A percentile compares a stretch with the other conserved stretches of the same genome.
These are phyloP conservation scores for Zygaena filipendulae DNA, from an alignment of 2,888 invertebrate genomes.

Conservation along the genomic window DNA sequence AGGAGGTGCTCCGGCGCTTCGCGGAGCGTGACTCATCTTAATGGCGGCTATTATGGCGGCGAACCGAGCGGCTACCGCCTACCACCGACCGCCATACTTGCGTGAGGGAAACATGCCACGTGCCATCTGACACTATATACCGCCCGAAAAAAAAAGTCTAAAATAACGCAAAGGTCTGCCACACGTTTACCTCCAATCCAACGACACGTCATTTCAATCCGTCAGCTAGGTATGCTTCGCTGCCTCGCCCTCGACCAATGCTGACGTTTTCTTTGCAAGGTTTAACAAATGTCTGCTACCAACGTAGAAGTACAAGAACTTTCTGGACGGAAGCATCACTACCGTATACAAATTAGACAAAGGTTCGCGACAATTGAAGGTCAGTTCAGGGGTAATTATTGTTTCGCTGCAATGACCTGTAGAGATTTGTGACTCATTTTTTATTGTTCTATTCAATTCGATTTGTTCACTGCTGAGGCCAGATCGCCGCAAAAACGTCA, in stretches of 20 bases:
- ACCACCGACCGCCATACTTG: too few species aligned
- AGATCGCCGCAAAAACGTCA: slow-evolving; percentile 33
- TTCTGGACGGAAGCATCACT: slow-evolving; percentile 25
- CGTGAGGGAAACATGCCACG: slow-evolving; percentile 40
- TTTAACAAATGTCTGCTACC: background rate
- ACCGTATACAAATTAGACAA: slow-evolving; percentile 18
- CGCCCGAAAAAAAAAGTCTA: slow-evolving; percentile 18
- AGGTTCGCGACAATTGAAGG: slow-evolving; percentile 39
- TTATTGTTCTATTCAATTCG: too few species aligned
- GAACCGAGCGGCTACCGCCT: slow-evolving; percentile 31
- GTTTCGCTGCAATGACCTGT: slow-evolving; percentile 36
- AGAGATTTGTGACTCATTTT: slow-evolving; percentile 21
- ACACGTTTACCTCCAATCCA: too few species aligned
- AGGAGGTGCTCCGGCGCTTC: slow-evolving; percentile 47
- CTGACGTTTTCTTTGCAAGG: slow-evolving; percentile 13
- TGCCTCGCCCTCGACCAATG: slow-evolving; percentile 18
- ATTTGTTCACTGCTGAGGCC: slow-evolving; percentile 42
- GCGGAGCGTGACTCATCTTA: slow-evolving; percentile 65
- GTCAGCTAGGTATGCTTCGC: slow-evolving; percentile 19
- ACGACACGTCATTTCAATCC: too few species aligned
- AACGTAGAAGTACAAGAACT: slow-evolving; percentile 14
- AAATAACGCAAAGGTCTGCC: slow-evolving; percentile 17
- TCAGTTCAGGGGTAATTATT: slow-evolving; percentile 29
- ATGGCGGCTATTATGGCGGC: slow-evolving; percentile 54
- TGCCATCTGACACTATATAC: slow-evolving; percentile 27